phyloP scores from a whole-genome alignment of 2,797 vertebrate species.

The Takifugu rubripes region DNA sequence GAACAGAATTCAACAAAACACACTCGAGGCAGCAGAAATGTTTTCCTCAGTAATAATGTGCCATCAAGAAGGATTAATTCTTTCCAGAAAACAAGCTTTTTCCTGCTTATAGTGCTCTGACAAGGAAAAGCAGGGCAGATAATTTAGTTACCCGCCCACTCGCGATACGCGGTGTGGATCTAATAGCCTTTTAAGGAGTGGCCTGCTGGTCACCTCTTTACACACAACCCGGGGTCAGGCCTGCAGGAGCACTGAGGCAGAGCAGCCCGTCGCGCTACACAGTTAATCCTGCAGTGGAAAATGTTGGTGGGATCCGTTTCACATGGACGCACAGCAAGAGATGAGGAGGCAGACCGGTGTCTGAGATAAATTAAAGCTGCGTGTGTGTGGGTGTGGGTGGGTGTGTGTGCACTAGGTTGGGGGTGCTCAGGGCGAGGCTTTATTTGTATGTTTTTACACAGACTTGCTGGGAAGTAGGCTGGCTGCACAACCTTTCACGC shows the following conservation, averaged over 20 bases:
- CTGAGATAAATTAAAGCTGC: conserved; percentile 57
- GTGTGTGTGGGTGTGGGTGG: conserved; percentile 22
- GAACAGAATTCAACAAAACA: conserved; percentile 37
- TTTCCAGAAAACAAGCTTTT: conserved; percentile 66
- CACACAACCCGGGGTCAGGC: conserved; percentile 46
- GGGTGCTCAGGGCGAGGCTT: conserved; percentile 15
- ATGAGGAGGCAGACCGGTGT: conserved; percentile 59
- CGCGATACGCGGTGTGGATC: conserved; percentile 51
- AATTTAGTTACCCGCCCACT: conserved; percentile 45
- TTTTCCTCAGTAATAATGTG: conserved; percentile 51
- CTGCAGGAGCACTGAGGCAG: conserved; percentile 55
- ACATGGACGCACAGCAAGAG: conserved; percentile 57
- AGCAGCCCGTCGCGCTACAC: conserved; percentile 51
- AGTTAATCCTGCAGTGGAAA: conserved; percentile 73
- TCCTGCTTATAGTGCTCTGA: conserved; percentile 46
- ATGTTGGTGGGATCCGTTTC: conserved; percentile 67
- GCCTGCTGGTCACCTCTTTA: conserved; percentile 52
- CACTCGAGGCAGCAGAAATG: conserved; percentile 39
- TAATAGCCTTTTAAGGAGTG: conserved; percentile 74
- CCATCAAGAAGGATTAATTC: conserved; percentile 68
- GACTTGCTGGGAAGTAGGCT: conserved; percentile 49
- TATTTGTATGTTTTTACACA: conserved; percentile 38
- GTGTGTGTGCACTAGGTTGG: conserved; percentile 2
- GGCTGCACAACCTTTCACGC: conserved; percentile 50
- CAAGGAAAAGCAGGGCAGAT: conserved; percentile 50